phyloP scores from a whole-genome alignment of 2,888 invertebrate species.

The Adelognathus sp. region DNA sequence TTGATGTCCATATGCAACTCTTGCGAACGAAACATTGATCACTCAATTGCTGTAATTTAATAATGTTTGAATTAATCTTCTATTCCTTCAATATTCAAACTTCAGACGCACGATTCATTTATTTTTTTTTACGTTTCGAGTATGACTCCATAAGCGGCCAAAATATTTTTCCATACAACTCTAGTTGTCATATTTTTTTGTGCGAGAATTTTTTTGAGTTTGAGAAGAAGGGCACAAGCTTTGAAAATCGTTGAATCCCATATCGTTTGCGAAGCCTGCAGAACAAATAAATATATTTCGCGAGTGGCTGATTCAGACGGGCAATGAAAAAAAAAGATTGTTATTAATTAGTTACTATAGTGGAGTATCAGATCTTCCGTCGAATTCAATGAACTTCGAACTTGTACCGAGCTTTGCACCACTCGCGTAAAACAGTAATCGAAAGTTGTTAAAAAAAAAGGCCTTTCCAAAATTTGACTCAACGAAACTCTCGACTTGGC shows the following conservation, averaged over 20 bases:
- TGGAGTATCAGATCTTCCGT: not conserved
- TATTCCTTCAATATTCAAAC: not conserved
- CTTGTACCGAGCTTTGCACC: constrained; percentile 46
- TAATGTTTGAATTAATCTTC: not conserved
- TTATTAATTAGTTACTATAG: not conserved
- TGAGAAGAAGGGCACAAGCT: not conserved
- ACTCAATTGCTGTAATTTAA: not conserved
- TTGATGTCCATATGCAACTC: not conserved
- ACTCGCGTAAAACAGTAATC: not conserved
- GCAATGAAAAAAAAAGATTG: not conserved
- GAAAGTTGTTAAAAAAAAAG: not conserved
- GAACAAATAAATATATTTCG: not conserved
- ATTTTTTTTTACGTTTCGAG: not conserved
- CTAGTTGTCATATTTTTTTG: not conserved
- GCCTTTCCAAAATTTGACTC: constrained; percentile 61
- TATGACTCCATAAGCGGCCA: not conserved
- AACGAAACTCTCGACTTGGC: constrained; percentile 36
- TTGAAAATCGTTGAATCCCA: not conserved
- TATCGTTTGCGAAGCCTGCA: not conserved
- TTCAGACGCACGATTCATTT: too few species aligned
- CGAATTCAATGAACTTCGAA: constrained; percentile 7
- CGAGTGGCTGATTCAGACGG: not conserved
- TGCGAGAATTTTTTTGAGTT: not conserved
- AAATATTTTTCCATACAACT: not conserved
- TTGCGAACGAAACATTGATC: not conserved